Evolutionary conservation across 2,888 invertebrate genomes (phyloP).

Genomic region (Drosophila vallismaia): DNA sequence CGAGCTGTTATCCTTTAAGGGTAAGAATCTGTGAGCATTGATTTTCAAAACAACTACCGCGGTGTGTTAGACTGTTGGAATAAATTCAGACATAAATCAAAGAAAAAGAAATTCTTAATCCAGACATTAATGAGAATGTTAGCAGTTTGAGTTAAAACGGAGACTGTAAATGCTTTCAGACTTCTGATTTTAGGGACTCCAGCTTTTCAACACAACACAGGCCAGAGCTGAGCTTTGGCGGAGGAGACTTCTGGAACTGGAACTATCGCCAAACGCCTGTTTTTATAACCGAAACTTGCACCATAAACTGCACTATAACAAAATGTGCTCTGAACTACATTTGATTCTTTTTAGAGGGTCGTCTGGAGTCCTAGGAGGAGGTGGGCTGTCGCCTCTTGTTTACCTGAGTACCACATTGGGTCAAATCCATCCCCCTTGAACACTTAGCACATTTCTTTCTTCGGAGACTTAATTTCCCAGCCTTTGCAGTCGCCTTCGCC

Average conservation of each 20-base stretch:
- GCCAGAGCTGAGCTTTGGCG: conserved; percentile 53
- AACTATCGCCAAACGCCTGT: conserved; percentile 48
- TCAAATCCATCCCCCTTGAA: conserved; percentile 58
- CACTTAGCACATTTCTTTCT: conserved; percentile 59
- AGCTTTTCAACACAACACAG: conserved; percentile 41
- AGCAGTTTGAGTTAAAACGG: background rate
- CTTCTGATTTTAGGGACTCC: conserved; percentile 44
- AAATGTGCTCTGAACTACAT: conserved; percentile 14
- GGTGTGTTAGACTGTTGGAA: background rate
- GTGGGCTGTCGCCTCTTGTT: background rate
- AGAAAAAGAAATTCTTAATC: background rate
- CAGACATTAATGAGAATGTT: background rate
- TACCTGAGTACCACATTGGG: conserved; percentile 50
- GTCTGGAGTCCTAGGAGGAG: background rate
- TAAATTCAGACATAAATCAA: background rate
- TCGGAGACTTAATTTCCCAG: conserved; percentile 49
- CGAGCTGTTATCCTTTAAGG: conserved; percentile 14
- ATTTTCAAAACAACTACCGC: background rate
- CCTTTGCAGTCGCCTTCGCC: background rate
- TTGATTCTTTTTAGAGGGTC: conserved; percentile 1
- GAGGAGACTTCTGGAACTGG: conserved; percentile 43
- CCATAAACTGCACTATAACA: conserved; percentile 65
- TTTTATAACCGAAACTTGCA: conserved; percentile 61
- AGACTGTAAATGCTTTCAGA: background rate
- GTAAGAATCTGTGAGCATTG: conserved; percentile 6